Evolutionary conservation across 2,888 invertebrate genomes (phyloP).

Genomic region (Cheilosia grossa): DNA sequence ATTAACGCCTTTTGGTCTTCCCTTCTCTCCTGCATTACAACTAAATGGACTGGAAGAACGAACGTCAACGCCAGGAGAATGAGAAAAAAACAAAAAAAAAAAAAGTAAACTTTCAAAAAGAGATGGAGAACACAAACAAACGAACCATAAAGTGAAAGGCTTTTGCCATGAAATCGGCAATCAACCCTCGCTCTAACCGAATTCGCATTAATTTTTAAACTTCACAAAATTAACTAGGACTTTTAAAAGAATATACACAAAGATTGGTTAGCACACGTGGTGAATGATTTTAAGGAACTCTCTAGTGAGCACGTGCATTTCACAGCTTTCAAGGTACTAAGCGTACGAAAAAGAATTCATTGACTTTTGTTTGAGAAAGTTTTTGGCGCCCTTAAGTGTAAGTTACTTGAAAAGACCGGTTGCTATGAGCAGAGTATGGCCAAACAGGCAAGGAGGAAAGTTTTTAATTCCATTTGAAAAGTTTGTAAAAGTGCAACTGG

Average conservation of each 20-base stretch:
- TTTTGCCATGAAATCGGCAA: slow-evolving; percentile 22
- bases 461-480: slow-evolving; percentile 33
- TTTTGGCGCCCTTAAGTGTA: neutral
- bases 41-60: slow-evolving; percentile 6
- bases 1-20: slow-evolving; percentile 58
- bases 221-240: slow-evolving; percentile 5
- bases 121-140: slow-evolving; percentile 24
- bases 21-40: neutral
- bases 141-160: slow-evolving; percentile 31
- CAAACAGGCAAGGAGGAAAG: neutral
- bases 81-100: slow-evolving; percentile 2
- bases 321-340: slow-evolving; percentile 14
- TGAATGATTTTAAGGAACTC: neutral
- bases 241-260: neutral
- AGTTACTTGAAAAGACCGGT: neutral
- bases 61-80: neutral
- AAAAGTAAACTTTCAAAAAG: neutral
- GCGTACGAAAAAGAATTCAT: slow-evolving; percentile 13
- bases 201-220: slow-evolving; percentile 25
- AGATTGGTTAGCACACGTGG: slow-evolving; percentile 11
- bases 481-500: slow-evolving; percentile 16
- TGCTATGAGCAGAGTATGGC: slow-evolving; percentile 3
- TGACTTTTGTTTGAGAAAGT: slow-evolving; percentile 20
- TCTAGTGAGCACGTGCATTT: neutral
- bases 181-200: slow-evolving; percentile 7